Evolutionary conservation across 2,113 vertebrate genomes (phyloP), one percentile per base, ranked within the genome.

Genomic region (Hystrix brachyura): DNA sequence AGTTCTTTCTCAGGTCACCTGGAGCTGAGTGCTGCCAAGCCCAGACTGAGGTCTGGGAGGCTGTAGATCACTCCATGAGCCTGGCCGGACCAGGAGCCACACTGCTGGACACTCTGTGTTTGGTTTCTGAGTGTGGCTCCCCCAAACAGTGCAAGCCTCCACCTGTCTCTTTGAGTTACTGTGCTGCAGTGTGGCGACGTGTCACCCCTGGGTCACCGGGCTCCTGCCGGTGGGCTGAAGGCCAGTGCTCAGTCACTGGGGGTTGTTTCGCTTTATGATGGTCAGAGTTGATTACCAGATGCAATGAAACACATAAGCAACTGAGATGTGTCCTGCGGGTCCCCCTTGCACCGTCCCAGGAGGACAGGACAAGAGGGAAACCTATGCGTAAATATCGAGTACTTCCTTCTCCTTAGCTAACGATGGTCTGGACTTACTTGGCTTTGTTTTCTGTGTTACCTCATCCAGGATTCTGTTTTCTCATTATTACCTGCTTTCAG

Each of bases 381-480:
- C 1, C 27, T 59, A 27, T 32, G 23, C 17, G 81, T 34, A 64
- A 57, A n/a, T 12, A 7, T 19, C 19, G 18, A 6, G 6, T 6
- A 8, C n/a, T 29, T 32, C 51, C 12, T n/a, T 34, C 51, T 21
- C 59, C 4, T 57, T 55, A 34, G 5, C 29, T 51, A 19, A 51
- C 1, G 9, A 38, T 29, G 12, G 32, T 11, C n/a, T 93, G 51
- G 76, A 79, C 17, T 57, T 32, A 79, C 17, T 57, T 32, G 65
- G 5, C 65, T 83, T 51, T 81, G 57, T 14, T 91, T 91, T 46
- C 27, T 13, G 19, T 11, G n/a, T 62, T 83, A 59, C 65, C 79
- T 92, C 59, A 78, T 90, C 69, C 89, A 79, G 51, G 85, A 59
- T 93, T 91, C 78, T 91, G 7, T 84, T 94, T 97, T 86, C 64